Evolutionary conservation across 2,888 invertebrate genomes (phyloP), one percentile per base, ranked within the genome.

Genomic region (Hydriomena furcata): DNA sequence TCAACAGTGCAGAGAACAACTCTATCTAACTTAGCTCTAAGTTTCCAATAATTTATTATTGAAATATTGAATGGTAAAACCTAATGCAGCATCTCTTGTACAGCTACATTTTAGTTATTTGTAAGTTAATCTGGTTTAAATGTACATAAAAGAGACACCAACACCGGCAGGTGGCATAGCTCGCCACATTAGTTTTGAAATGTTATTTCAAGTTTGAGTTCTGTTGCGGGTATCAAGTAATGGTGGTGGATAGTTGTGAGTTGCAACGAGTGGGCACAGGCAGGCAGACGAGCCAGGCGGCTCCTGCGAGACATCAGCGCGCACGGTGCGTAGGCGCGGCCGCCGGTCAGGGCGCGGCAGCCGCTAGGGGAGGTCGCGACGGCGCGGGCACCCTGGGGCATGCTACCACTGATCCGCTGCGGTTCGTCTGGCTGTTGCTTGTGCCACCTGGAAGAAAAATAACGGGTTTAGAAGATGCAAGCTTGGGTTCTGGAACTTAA

Each of bases 361-460:
- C 91, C 50, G 86, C 87, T 31, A 85, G 80, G 58, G 84, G 76
- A 7, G 88, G 80, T 54, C 84, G 79, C 67, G 88, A 60, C 63
- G 89, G 83, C 54, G 89, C 82, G 24, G 91, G 87, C 79, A 92
- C 94, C 84, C 94, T 94, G 68, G 94, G 94, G 61, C 94, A 94
- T 11, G 94, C 94, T 7, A 90, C 89, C 65, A 90, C 76, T 0
- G 89, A 89, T 41, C 89, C 89, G 54, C 86, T 85, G 60, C 89
- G 89, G 61, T 50, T 79, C 0, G 81, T 66, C 32, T 80, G 82
- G 60, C 66, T 81, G 55, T 71, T 81, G 61, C 82, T 88, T 7
- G 77, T 75, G 6, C 85, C 85, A 48, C 89, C 89, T 90, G 66
- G 0, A 50, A 24, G 20, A 28, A 50, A 35, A 24, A 31, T 2